These are phyloP conservation scores for Agelastica alni DNA, from an alignment of 2,888 invertebrate species.

Conservation along the genomic window DNA sequence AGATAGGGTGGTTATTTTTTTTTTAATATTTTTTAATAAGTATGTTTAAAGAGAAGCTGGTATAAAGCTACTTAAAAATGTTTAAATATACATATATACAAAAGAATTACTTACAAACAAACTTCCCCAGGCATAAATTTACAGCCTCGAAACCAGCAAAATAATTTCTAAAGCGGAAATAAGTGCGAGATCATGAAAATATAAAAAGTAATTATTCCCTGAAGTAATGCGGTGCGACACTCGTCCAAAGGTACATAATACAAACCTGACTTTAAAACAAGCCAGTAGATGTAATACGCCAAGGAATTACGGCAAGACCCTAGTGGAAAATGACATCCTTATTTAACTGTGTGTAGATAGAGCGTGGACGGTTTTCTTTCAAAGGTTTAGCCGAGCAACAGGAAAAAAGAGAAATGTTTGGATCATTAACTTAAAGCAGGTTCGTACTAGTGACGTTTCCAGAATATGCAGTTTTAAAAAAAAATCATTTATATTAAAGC, in stretches of 20 bases:
- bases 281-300: slow-evolving; percentile 13
- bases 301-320: slow-evolving; percentile 21
- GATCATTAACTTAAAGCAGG: slow-evolving; percentile 17
- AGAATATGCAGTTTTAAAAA: too few relatives aligned
- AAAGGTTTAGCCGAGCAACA: slow-evolving; percentile 24
- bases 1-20: too few relatives aligned
- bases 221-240: slow-evolving; percentile 9
- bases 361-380: slow-evolving; percentile 20
- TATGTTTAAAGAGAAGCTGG: too few relatives aligned
- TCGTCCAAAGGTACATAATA: slow-evolving; percentile 11
- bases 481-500: too few relatives aligned
- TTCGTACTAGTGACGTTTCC: slow-evolving; percentile 10
- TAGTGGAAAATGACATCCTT: slow-evolving; percentile 20
- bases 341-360: slow-evolving; percentile 22
- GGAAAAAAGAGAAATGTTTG: slow-evolving; percentile 10
- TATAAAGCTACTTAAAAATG: background rate
- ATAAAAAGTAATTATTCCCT: slow-evolving; percentile 13
- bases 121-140: background rate
- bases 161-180: slow-evolving; percentile 6
- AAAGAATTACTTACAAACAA: slow-evolving; percentile 1
- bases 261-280: slow-evolving; percentile 17
- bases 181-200: slow-evolving; percentile 9
- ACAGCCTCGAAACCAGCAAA: background rate
- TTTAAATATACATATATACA: background rate
- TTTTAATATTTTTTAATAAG: too few relatives aligned